Percentiles rank a stretch among this genome's conserved stretches.
phyloP scores from a whole-genome alignment of 2,888 invertebrate genomes.

The Suillia variegata region DNA sequence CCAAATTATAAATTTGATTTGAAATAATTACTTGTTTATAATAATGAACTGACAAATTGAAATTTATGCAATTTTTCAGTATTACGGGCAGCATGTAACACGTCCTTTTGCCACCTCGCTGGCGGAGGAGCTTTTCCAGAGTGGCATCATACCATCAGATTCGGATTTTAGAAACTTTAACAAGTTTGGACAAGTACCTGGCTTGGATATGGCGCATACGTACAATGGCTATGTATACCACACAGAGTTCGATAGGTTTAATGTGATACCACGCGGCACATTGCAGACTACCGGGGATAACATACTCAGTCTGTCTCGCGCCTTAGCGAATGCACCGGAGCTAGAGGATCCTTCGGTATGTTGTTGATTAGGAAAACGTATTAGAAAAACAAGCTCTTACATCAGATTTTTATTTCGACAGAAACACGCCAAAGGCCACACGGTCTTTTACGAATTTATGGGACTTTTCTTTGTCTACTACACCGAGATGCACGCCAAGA shows the following conservation, averaged over 20 bases:
- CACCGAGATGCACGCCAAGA: conserved; percentile 61
- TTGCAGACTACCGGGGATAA: conserved; percentile 76
- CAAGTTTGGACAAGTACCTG: conserved; percentile 68
- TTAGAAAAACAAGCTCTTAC: too few species aligned
- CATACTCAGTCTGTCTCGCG: conserved; percentile 65
- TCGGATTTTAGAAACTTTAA: conserved; percentile 72
- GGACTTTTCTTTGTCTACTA: conserved; percentile 72
- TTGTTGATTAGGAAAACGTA: too few species aligned
- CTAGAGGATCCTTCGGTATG: conserved; percentile 45
- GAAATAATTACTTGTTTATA: too few species aligned
- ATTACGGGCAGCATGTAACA: conserved; percentile 62
- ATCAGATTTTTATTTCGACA: too few species aligned
- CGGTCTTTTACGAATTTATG: conserved; percentile 76
- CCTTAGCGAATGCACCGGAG: conserved; percentile 61
- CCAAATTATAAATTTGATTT: too few species aligned
- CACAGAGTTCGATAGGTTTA: conserved; percentile 71
- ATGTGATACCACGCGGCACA: conserved; percentile 68
- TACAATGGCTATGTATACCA: conserved; percentile 80
- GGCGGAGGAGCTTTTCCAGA: conserved; percentile 70
- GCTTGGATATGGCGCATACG: conserved; percentile 78
- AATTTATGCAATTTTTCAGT: too few species aligned
- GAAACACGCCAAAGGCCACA: conserved; percentile 57
- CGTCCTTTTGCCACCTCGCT: conserved; percentile 67
- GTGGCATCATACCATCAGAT: conserved; percentile 69
- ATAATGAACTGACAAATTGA: too few species aligned